These are phyloP conservation scores for Ciconia maguari DNA, from an alignment of 2,113 vertebrate species.

Conservation along the genomic window DNA sequence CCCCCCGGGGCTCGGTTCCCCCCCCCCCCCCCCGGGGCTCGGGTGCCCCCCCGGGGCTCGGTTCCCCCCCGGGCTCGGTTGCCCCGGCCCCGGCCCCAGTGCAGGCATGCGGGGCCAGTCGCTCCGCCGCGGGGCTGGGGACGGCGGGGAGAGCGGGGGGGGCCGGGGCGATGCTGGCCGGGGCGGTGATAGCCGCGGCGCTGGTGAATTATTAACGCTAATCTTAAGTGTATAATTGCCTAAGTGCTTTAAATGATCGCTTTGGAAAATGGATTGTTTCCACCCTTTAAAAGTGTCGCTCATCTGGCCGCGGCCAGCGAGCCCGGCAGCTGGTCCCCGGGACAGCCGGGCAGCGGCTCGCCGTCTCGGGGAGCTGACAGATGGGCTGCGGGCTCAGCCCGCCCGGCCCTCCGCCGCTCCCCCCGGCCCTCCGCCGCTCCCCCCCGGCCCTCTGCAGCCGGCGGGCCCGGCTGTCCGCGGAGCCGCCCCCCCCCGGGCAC, in stretches of 20 bases:
- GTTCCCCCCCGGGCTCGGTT: too few species aligned
- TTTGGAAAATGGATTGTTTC: slow-evolving; percentile 86
- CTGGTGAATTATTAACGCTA: slow-evolving; percentile 82
- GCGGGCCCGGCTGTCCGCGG: background rate
- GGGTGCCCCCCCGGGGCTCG: too few species aligned
- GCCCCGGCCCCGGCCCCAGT: background rate
- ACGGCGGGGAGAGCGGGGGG: background rate
- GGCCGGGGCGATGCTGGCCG: background rate
- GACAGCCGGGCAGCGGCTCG: slow-evolving; percentile 74
- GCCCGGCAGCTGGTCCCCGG: slow-evolving; percentile 91
- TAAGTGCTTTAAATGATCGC: slow-evolving; percentile 90
- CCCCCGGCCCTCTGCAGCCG: background rate
- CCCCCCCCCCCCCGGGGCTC: too few species aligned
- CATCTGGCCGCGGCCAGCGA: slow-evolving; percentile 78
- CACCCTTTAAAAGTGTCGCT: slow-evolving; percentile 78
- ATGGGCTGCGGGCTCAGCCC: slow-evolving; percentile 84
- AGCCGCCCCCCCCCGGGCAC: background rate
- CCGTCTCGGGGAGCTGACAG: slow-evolving; percentile 82
- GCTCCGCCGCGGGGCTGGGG: background rate
- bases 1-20: too few species aligned
- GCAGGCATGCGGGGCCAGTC: background rate
- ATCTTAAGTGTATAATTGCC: slow-evolving; percentile 81
- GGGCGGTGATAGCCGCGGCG: background rate
- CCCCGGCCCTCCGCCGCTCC: background rate
- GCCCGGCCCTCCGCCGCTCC: background rate